These are phyloP conservation scores for Merops nubicus DNA, from an alignment of 2,113 vertebrate species.

Conservation along the genomic window DNA sequence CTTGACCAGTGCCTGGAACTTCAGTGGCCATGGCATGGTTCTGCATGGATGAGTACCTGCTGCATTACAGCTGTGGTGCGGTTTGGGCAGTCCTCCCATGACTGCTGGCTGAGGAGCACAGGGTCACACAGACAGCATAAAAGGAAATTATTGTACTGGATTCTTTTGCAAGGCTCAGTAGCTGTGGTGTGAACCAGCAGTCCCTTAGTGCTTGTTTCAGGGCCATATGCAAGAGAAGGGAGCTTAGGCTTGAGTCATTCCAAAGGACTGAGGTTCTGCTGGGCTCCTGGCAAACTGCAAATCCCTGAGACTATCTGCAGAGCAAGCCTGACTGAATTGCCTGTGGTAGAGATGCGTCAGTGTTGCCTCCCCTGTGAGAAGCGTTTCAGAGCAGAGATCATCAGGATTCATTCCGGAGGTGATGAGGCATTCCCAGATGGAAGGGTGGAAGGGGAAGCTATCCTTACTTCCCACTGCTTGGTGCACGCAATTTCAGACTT, in stretches of 20 bases:
- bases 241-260: not conserved
- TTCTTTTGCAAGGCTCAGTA: not conserved
- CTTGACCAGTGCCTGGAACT: not conserved
- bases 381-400: not conserved
- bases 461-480: constrained; percentile 3
- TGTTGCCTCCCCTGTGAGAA: not conserved
- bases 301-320: not conserved
- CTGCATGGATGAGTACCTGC: not conserved
- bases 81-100: not conserved
- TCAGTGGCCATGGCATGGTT: not conserved
- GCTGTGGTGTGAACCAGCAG: not conserved
- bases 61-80: accelerated
- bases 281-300: not conserved
- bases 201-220: not conserved
- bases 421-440: not conserved
- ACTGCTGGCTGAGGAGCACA: not conserved
- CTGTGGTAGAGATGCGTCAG: not conserved
- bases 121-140: not conserved
- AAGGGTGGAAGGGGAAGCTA: constrained; percentile 16
- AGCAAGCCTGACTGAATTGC: not conserved
- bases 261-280: not conserved
- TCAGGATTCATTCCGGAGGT: not conserved
- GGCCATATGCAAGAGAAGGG: not conserved
- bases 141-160: not conserved
- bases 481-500: not conserved